Evolutionary conservation across 1,140 invertebrate genomes (phyloP), one percentile per base, ranked within the genome.

Genomic region (Bathynomus jamesi): DNA sequence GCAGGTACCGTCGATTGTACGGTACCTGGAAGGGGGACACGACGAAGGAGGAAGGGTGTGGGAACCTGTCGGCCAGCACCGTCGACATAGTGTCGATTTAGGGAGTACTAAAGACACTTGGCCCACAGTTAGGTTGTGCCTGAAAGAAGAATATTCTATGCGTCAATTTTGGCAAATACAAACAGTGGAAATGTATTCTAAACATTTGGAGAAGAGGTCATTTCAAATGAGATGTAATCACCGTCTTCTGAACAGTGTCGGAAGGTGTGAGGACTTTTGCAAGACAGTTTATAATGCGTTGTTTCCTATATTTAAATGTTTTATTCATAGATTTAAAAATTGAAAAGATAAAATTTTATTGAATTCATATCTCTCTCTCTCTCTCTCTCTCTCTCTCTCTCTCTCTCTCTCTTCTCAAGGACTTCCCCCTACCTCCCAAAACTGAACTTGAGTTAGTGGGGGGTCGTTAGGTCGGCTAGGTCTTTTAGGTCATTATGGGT

Each of bases 1-100:
- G 76, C 85, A 86, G 30, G 81, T 81, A 2, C 85, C 85, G 77
- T 86, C 85, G 13, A 80, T 65, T 10, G 82, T 82, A 13, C 85
- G 75, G 77, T 81, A 85, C 40, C 80, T 78, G 61, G 76, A 78
- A 2, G 73, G 71, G 8, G 75, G 72, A 25, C 75, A 76, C 25
- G 75, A 76, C 7, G 75, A 73, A 2, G 75, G 75, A 0, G 71
- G 71, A 46, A 76, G 61, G 13, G 75, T 71, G 70, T 76, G 65
- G n/a, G 73, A 4, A 17, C 31, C 24, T 3, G 75, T 76, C 10
- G 75, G 75, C 10, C 17, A 40, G 32, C 75, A 76, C 5, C 69
- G 70, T 11, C 64, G 62, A n/a, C 68, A 71, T 65, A 76, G 65
- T 0, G 75, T 76, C 60, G 28, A 67, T 27, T 76, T 70, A n/a